Evolutionary conservation across 2,888 invertebrate species (phyloP).

Genomic region (Diaperis boleti): DNA sequence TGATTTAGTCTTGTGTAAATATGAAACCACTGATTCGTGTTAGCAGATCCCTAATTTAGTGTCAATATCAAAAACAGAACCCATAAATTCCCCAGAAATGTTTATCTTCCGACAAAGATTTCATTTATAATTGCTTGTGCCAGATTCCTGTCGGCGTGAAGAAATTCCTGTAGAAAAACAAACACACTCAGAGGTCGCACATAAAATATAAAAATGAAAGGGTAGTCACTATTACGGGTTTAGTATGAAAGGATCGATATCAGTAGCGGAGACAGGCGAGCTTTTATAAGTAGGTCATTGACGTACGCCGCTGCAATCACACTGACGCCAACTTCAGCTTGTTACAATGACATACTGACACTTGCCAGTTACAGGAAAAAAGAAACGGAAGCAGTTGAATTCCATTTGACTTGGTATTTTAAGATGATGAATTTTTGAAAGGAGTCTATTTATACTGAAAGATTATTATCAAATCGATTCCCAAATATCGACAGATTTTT

Average conservation of each 20-base stretch:
- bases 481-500: not conserved
- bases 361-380: too few species aligned
- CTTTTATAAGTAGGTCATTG: slow-evolving; percentile 42
- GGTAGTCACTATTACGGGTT: slow-evolving; percentile 35
- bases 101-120: not conserved
- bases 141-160: slow-evolving; percentile 7
- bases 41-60: too few species aligned
- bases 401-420: too few species aligned
- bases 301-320: slow-evolving; percentile 39
- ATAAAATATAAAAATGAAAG: slow-evolving; percentile 37
- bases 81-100: too few species aligned
- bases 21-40: too few species aligned
- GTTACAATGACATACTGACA: too few species aligned
- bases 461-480: too few species aligned
- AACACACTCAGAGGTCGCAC: slow-evolving; percentile 25
- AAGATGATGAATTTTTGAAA: slow-evolving; percentile 2
- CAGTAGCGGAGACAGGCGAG: slow-evolving; percentile 36
- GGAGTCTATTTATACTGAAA: not conserved
- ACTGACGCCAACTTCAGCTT: slow-evolving; percentile 2
- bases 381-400: too few species aligned
- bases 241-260: slow-evolving; percentile 36
- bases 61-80: too few species aligned
- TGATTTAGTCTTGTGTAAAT: too few species aligned
- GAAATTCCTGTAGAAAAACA: slow-evolving; percentile 1
- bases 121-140: not conserved